Evolutionary conservation across 64 coral and sea anemone species (phyloP).

Genomic region (Stichodactyla helianthus): DNA sequence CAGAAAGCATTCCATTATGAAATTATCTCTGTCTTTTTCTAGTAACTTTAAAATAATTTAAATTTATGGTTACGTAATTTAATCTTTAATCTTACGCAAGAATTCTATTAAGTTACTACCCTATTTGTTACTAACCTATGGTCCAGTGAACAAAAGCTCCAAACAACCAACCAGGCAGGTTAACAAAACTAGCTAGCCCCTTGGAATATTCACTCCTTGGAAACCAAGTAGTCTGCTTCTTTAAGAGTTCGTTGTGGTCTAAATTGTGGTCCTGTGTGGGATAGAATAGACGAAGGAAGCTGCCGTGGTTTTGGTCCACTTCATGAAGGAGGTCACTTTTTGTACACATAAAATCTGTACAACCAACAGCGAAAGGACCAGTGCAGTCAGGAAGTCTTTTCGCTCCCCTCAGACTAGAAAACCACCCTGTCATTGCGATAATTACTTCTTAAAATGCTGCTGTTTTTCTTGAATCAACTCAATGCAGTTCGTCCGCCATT

Average conservation of each 20-base stretch:
- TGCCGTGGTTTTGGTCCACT: slow-evolving; percentile 11
- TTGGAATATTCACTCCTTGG: slow-evolving; percentile 51
- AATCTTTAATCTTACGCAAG: not conserved
- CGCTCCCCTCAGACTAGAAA: slow-evolving; percentile 40
- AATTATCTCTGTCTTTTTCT: too few species aligned
- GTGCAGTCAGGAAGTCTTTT: slow-evolving; percentile 43
- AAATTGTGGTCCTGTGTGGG: slow-evolving; percentile 25
- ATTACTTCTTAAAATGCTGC: not conserved
- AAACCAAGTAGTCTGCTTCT: slow-evolving; percentile 42
- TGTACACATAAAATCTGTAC: slow-evolving; percentile 73
- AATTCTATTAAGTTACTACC: too few species aligned
- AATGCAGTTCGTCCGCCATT: not conserved
- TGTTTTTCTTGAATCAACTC: not conserved
- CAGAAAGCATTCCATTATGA: too few species aligned
- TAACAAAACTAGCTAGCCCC: slow-evolving; percentile 59
- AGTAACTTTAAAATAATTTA: too few species aligned
- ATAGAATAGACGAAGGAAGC: slow-evolving; percentile 65
- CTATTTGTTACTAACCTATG: slow-evolving; percentile 54
- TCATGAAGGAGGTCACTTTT: not conserved
- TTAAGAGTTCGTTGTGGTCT: not conserved
- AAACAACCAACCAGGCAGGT: slow-evolving; percentile 46
- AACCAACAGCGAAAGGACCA: slow-evolving; percentile 61
- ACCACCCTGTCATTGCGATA: slow-evolving; percentile 61
- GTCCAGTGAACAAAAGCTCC: slow-evolving; percentile 56
- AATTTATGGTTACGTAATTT: not conserved